These are phyloP conservation scores for Hemicentrotus pulcherrimus DNA, from an alignment of 35 echinoderm and acorn worm species.

Conservation along the genomic window DNA sequence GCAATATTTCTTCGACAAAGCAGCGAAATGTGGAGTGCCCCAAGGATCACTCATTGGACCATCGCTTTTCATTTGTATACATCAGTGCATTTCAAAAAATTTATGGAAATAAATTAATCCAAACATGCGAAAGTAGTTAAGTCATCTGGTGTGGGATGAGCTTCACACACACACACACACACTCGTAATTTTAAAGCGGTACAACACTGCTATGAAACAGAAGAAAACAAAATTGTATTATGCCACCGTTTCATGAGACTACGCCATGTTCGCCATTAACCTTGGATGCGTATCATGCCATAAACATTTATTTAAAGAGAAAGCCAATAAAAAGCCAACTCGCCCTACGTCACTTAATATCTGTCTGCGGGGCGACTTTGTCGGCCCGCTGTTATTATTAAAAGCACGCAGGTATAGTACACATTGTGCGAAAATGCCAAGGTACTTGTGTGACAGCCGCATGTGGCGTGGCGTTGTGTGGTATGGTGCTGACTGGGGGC, in stretches of 20 bases:
- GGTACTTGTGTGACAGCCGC: neutral
- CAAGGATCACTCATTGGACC: too few relatives aligned
- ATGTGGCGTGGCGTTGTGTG: neutral
- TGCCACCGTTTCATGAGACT: neutral
- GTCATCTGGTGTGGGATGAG: too few relatives aligned
- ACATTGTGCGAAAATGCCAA: conserved; percentile 29
- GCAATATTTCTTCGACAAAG: too few relatives aligned
- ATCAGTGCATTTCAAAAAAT: too few relatives aligned
- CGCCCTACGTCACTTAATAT: conserved; percentile 26
- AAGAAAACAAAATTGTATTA: too few relatives aligned
- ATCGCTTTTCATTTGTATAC: too few relatives aligned
- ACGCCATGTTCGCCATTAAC: neutral
- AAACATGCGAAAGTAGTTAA: too few relatives aligned
- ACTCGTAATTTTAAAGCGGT: too few relatives aligned
- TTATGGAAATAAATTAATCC: too few relatives aligned
- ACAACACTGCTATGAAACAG: too few relatives aligned
- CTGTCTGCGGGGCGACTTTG: conserved; percentile 19
- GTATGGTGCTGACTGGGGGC: neutral
- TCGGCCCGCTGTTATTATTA: conserved; percentile 34
- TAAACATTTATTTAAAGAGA: conserved; percentile 35
- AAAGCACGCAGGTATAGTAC: conserved; percentile 21
- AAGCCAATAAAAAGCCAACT: neutral
- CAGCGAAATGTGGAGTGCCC: too few relatives aligned
- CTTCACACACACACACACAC: too few relatives aligned
- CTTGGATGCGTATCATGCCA: conserved; percentile 13